These are phyloP conservation scores for Oncopeltus fasciatus DNA, from an alignment of 1,140 invertebrate genomes.

Conservation along the genomic window DNA sequence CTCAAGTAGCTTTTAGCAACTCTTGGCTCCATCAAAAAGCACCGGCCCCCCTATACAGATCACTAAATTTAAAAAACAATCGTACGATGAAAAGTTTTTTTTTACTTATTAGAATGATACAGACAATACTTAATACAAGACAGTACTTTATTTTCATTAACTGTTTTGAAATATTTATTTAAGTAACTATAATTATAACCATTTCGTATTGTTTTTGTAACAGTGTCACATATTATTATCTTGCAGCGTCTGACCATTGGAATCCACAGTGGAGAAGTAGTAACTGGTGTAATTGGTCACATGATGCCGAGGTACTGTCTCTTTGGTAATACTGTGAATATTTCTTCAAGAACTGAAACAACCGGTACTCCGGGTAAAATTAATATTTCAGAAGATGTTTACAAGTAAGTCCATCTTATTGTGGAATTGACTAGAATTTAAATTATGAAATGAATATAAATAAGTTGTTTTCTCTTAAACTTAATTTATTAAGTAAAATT, in stretches of 20 bases:
- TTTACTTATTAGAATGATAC: too few relatives aligned
- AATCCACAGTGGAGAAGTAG: slow-evolving; percentile 89
- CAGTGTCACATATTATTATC: slow-evolving; percentile 13
- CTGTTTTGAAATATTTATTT: too few relatives aligned
- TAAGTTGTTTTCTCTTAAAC: background rate
- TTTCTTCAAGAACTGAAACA: slow-evolving; percentile 89
- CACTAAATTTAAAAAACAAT: too few relatives aligned
- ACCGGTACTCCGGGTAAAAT: slow-evolving; percentile 81
- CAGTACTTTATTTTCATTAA: too few relatives aligned
- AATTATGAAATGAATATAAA: background rate
- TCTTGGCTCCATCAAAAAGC: too few relatives aligned
- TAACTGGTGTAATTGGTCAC: slow-evolving; percentile 91
- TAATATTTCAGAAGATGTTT: slow-evolving; percentile 87
- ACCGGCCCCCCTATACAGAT: too few relatives aligned
- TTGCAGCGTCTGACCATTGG: slow-evolving; percentile 84
- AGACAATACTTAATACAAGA: too few relatives aligned
- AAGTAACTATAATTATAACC: too few relatives aligned
- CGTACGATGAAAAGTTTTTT: too few relatives aligned
- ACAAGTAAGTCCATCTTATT: slow-evolving; percentile 76
- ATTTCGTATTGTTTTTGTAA: too few relatives aligned
- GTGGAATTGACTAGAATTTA: too few relatives aligned
- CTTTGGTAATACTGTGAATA: slow-evolving; percentile 91
- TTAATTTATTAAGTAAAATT: background rate
- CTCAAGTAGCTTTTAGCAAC: too few relatives aligned
- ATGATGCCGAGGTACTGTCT: slow-evolving; percentile 94